Percentiles rank a stretch among this genome's conserved stretches.
phyloP scores from a whole-genome alignment of 2,888 invertebrate genomes.

The Invenusta paracnida region DNA sequence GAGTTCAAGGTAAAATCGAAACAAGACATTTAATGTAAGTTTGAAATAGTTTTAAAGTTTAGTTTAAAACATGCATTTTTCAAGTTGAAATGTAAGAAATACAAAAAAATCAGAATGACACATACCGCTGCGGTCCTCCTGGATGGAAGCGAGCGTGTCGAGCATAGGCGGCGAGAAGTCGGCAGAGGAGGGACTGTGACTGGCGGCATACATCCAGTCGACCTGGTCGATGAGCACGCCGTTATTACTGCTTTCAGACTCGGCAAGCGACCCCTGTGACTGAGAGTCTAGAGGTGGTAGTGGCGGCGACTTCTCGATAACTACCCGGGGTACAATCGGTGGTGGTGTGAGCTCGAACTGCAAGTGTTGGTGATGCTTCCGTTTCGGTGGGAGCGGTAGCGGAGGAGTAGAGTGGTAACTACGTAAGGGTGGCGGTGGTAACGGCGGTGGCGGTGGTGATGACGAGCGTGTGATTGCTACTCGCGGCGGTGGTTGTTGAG shows the following conservation, averaged over 20 bases:
- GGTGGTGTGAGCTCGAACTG: neutral
- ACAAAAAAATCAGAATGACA: neutral
- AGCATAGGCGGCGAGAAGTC: neutral
- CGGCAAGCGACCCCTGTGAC: no score
- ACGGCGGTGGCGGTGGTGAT: neutral
- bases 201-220: neutral
- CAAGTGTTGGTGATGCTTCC: neutral
- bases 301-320: no score
- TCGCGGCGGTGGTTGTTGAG: neutral
- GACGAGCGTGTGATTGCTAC: no score
- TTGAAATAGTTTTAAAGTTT: no score
- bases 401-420: no score
- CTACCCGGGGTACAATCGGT: conserved; percentile 8
- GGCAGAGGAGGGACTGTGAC: neutral
- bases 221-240: neutral
- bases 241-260: neutral
- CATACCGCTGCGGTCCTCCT: neutral
- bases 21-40: no score
- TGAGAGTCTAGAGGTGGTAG: no score
- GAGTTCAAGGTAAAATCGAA: no score
- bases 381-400: neutral
- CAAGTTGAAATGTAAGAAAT: no score
- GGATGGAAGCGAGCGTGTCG: neutral
- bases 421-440: neutral
- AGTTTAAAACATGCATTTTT: no score